Evolutionary conservation across 1,140 invertebrate genomes (phyloP), one percentile per base, ranked within the genome.

Genomic region (Penaeus indicus): DNA sequence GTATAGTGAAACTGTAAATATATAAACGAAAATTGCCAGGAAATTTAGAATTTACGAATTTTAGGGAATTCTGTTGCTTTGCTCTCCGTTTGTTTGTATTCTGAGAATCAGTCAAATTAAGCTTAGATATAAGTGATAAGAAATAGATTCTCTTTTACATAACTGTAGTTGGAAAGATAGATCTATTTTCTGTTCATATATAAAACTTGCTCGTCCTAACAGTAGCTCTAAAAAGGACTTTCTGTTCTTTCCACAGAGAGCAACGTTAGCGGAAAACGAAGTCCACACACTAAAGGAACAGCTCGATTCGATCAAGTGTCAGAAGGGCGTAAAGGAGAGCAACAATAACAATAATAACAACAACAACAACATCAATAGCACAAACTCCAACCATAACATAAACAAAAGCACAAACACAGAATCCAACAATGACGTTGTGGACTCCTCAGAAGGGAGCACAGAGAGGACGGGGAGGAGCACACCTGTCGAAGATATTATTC

Each of bases 281-380:
- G 86, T 88, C 18, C 79, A 88, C 86, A 88, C 86, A 16, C 81
- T 88, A 11, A 88, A 88, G 86, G 86, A 88, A 47, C 86, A 88
- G 61, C 86, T 88, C n/a, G 86, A 88, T 80, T 77, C 67, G 3
- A 81, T 88, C 80, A 88, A 88, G 72, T 88, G 86, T 72, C 86
- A 88, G 81, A 88, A 83, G 75, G n/a, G 21, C 8, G 21, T 82
- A 19, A 81, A 88, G 78, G 78, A 81, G 67, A 88, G 78, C 86
- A 88, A 88, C 86, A 88, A 88, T 79, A 88, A 88, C 54, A 88
- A 81, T 42, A 77, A 83, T 72, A 88, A 84, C 64, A 88, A 88
- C 86, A 88, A 88, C 86, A 88, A 88, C 80, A 88, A 82, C 86
- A 83, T 72, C 80, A 88, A 81, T 79, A 88, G 81, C 61, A 86